Base-by-base conservation (phyloP, 37 sponge, comb jelly and placozoan genomes). In the Amphimedon queenslandica region DNA sequence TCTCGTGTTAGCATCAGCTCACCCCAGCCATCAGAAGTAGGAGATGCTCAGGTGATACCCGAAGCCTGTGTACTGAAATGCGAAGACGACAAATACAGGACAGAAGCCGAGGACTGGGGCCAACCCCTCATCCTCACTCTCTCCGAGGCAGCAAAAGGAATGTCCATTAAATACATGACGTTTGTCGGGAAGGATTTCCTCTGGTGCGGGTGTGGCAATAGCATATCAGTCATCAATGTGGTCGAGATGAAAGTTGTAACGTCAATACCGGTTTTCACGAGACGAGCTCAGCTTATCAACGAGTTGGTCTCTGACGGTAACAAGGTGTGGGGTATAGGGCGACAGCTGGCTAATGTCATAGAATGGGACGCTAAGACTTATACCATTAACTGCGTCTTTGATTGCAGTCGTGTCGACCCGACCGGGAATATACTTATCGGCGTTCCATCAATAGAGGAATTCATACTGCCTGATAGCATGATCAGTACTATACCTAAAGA, bases 161-260 rank as follows among this genome's bases (percentile, higher is more conserved):
- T 5, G 5, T 42, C 71, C 8, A 74, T 87, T 60, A 90, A 90
- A 77, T 90, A 87, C 40, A 73, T 85, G 82, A 68, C 64, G 60
- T 85, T 90, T 64, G 83, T 90, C 0, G 84, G 84, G 1, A 36
- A 57, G 8, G 67, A 82, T 31, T 77, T 55, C 4, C 81, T 92
- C 42, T 92, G 93, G 93, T 87, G 93, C 75, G 88, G 89, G 24
- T 87, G 86, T 42, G 82, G 89, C 0, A 88, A 92, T 53, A 78
- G 67, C 35, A 84, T 92, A 40, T 77, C 80, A 6, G 90, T 88
- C 8, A 72, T 92, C 38, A 86, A 92, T 64, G 74, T 66, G 38
- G 67, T 53, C 39, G 64, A 84, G 21, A 41, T 92, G 57, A 74
- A 84, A 40, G 80, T 83, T 25, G 55, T 82, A 2, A 53, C 77